Conservation (phyloP, 1,140 invertebrate genomes). For the Tetramorium parvispinum region DNA sequence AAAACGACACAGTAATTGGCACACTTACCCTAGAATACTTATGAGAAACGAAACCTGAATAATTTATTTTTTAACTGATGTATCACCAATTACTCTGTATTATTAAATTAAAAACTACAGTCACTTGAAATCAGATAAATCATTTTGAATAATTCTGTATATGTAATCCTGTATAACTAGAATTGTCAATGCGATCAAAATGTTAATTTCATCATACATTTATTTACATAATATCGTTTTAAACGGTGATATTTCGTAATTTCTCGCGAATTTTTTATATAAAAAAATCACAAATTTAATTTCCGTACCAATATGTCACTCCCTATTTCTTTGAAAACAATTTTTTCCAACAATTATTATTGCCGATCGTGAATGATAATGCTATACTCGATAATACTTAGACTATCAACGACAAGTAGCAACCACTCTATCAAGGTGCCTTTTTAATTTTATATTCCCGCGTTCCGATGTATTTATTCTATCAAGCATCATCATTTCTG, state of each 20-base stretch:
- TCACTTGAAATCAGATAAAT: no score
- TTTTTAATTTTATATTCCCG: constrained; percentile 56
- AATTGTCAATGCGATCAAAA: neutral
- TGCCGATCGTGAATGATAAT: neutral
- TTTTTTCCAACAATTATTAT: constrained; percentile 23
- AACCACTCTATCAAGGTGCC: constrained; percentile 38
- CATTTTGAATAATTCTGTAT: no score
- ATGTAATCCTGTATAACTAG: no score
- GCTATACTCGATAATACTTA: constrained; percentile 45
- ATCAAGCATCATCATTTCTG: constrained; percentile 42
- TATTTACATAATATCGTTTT: neutral
- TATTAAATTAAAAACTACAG: no score
- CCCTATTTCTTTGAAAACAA: neutral
- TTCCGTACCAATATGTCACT: neutral
- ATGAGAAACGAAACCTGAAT: no score
- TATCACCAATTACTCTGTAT: no score
- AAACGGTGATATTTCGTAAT: neutral
- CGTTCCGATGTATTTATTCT: constrained; percentile 31
- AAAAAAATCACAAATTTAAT: constrained; percentile 29
- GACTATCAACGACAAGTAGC: constrained; percentile 39
- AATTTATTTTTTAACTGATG: no score
- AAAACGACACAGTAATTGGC: no score
- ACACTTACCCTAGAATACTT: no score
- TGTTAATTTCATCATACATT: neutral
- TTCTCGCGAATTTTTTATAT: neutral